Percentiles rank a stretch among this genome's conserved stretches.
Evolutionary conservation across 2,797 vertebrate species (phyloP).

Genomic region (Knipowitschia caucasica): DNA sequence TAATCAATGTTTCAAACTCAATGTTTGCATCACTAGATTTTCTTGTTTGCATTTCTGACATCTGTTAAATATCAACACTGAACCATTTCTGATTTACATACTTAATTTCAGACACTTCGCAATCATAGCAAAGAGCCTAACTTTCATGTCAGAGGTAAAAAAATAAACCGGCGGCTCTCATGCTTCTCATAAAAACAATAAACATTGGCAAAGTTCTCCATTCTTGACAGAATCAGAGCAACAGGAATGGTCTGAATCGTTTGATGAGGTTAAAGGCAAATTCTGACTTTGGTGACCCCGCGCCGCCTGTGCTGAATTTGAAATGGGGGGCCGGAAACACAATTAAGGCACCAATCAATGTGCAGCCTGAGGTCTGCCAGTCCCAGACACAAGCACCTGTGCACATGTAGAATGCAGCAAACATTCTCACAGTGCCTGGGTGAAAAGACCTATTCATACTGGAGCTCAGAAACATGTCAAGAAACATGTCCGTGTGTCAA

Average conservation of each 20-base stretch:
- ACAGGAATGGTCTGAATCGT: slow-evolving; percentile 14
- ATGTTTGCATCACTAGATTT: too few relatives aligned
- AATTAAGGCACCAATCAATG: slow-evolving; percentile 68
- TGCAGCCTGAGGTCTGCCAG: slow-evolving; percentile 39
- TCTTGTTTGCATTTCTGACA: neutral
- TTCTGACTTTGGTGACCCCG: slow-evolving; percentile 48
- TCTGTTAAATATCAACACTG: neutral
- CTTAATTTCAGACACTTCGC: neutral
- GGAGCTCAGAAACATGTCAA: neutral
- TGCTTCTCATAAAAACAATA: neutral
- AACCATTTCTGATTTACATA: neutral
- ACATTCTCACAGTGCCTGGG: neutral
- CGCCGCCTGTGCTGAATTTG: slow-evolving; percentile 47
- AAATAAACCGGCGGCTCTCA: neutral
- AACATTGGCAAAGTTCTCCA: neutral
- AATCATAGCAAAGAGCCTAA: neutral
- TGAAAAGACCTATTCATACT: slow-evolving; percentile 1
- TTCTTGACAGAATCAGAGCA: slow-evolving; percentile 37
- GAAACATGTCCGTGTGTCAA: too few relatives aligned
- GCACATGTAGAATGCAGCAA: neutral
- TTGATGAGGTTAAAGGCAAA: slow-evolving; percentile 40
- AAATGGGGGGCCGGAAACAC: slow-evolving; percentile 57
- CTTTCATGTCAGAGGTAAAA: neutral
- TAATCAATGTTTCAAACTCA: too few relatives aligned
- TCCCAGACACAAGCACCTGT: slow-evolving; percentile 12